These are phyloP conservation scores for Pycnonotus jocosus DNA, from an alignment of 2,113 vertebrate species.

Conservation along the genomic window DNA sequence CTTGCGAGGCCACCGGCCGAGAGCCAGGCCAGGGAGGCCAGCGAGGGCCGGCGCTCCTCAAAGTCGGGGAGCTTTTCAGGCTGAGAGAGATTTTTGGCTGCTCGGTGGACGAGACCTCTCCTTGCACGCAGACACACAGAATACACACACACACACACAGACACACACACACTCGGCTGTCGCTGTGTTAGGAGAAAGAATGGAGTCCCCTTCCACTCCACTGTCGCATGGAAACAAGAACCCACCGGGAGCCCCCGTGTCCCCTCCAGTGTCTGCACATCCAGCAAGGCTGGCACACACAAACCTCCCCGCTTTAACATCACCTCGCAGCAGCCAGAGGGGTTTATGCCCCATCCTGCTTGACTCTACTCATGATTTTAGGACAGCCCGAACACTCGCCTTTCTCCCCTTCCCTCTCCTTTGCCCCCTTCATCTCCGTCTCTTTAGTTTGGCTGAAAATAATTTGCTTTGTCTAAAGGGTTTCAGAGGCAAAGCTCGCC, in stretches of 20 bases:
- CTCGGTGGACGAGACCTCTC: background rate
- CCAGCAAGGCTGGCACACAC: background rate
- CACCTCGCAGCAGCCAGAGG: background rate
- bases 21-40: background rate
- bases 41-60: background rate
- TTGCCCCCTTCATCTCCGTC: background rate
- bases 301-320: background rate
- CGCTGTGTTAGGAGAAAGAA: background rate
- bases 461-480: slow-evolving; percentile 77
- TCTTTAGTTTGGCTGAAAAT: slow-evolving; percentile 49
- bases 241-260: background rate
- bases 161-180: background rate
- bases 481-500: slow-evolving; percentile 63
- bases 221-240: background rate
- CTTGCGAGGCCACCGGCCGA: background rate
- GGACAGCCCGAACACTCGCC: background rate
- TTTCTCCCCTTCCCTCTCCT: background rate
- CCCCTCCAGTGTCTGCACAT: background rate
- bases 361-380: background rate
- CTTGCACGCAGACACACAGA: background rate
- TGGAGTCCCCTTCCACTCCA: background rate
- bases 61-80: background rate
- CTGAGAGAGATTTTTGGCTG: background rate
- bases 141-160: background rate
- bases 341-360: background rate